phyloP scores from a whole-genome alignment of 1,140 invertebrate genomes.

The Leptopilina clavipes region DNA sequence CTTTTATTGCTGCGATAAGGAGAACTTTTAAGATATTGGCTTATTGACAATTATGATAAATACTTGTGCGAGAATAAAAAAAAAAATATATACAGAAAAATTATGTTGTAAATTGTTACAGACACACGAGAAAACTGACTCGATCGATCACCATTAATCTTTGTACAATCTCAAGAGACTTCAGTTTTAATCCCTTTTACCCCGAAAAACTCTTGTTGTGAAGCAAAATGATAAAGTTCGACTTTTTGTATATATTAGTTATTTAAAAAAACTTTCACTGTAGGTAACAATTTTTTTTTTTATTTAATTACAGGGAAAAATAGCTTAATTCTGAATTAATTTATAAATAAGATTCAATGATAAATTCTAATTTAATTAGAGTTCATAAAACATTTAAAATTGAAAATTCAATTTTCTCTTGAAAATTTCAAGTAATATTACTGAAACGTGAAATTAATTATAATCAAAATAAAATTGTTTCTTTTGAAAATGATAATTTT shows the following conservation, averaged over 20 bases:
- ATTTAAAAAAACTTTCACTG: neutral
- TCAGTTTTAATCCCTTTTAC: neutral
- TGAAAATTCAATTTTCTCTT: neutral
- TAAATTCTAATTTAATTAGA: no score
- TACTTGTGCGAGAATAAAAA: no score
- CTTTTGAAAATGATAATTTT: no score
- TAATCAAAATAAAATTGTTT: no score
- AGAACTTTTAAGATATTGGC: neutral
- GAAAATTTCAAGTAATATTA: no score
- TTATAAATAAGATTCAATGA: no score
- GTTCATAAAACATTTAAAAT: no score
- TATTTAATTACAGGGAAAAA: no score
- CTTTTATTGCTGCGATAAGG: neutral
- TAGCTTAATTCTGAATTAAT: no score
- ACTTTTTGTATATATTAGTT: no score
- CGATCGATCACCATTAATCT: neutral
- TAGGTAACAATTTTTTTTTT: no score
- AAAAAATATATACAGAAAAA: neutral
- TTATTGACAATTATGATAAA: neutral
- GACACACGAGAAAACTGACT: neutral
- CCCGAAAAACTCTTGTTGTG: neutral
- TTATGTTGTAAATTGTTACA: neutral
- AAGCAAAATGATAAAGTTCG: neutral
- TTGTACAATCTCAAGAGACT: slow-evolving; percentile 10
- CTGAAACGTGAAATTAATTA: no score